Evolutionary conservation across 2,113 vertebrate species (phyloP), one percentile per base, ranked within the genome.

Genomic region (Zonotrichia leucophrys): DNA sequence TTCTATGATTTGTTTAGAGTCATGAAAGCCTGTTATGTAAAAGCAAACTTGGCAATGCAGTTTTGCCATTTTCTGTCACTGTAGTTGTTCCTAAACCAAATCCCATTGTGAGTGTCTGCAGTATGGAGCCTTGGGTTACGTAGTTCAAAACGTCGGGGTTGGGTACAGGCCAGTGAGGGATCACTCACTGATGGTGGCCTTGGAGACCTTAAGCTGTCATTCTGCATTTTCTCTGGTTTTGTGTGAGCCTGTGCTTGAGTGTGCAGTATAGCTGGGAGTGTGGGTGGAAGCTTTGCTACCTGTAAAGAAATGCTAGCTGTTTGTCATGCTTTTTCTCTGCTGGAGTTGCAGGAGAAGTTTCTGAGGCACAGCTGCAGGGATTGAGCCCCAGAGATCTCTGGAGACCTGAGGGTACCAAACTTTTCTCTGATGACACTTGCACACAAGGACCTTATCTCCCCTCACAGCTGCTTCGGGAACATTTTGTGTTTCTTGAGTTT

Each of bases 1-100:
- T 24, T 18, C 50, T 46, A 5, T 55, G 35, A 62, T 91, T 90
- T 3, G 1, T 76, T 92, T 62, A 25, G 28, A 64, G 46, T 73
- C 25, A 77, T 82, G 76, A 82, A 83, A 79, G n/a, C 30, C 55
- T 89, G 19, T 72, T 75, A 67, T 74, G 35, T 94, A 68, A 84
- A 69, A 85, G 35, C 37, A 79, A 42, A 83, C 64, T 83, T 89
- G 15, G 30, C 46, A 62, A 77, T 1, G 5, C 42, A 42, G 18
- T 73, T 94, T 72, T 87, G 37, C 49, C 83, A 72, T 75, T 82
- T 89, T 85, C 23, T 64, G 4, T 81, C 7, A 2, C 47, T 90
- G 37, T 46, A 60, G n/a, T 13, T 86, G 44, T 75, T 94, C 55
- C 76, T 82, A 47, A 89, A 80, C 7, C 27, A 82, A 68, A 64